phyloP scores from a whole-genome alignment of 2,113 vertebrate species.

The Tamias sibiricus region DNA sequence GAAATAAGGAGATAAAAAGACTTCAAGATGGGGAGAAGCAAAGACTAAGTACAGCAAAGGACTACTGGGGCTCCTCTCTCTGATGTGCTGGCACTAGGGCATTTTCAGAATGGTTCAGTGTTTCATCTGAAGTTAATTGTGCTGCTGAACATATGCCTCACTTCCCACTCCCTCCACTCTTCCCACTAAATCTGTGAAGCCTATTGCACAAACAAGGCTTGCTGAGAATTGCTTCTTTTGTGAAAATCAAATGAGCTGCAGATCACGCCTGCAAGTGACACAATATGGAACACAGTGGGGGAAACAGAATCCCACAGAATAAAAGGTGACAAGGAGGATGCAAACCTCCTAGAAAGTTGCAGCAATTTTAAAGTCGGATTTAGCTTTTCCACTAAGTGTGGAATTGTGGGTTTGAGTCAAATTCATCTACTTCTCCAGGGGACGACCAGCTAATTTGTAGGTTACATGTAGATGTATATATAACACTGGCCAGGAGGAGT shows the following conservation, averaged over 20 bases:
- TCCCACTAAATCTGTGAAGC: neutral
- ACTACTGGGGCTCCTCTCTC: neutral
- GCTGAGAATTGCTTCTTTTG: neutral
- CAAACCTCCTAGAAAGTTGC: neutral
- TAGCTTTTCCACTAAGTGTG: neutral
- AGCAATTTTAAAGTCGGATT: too few relatives aligned
- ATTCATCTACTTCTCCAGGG: neutral
- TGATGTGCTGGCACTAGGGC: neutral
- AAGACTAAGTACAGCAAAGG: neutral
- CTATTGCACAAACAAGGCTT: neutral
- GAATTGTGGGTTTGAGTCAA: neutral
- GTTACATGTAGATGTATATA: too few relatives aligned
- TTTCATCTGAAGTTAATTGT: neutral
- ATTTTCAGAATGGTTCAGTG: neutral
- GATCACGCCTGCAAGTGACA: neutral
- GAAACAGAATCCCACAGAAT: neutral
- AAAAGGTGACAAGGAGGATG: neutral
- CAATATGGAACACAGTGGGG: neutral
- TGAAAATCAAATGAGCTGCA: neutral
- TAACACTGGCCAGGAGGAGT: fast-evolving
- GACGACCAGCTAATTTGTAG: too few relatives aligned
- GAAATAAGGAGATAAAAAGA: neutral
- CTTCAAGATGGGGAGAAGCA: neutral
- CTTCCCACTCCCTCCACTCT: neutral
- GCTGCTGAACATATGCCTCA: neutral